phyloP scores from a whole-genome alignment of 2,888 invertebrate species.

The Tetragnatha montana region DNA sequence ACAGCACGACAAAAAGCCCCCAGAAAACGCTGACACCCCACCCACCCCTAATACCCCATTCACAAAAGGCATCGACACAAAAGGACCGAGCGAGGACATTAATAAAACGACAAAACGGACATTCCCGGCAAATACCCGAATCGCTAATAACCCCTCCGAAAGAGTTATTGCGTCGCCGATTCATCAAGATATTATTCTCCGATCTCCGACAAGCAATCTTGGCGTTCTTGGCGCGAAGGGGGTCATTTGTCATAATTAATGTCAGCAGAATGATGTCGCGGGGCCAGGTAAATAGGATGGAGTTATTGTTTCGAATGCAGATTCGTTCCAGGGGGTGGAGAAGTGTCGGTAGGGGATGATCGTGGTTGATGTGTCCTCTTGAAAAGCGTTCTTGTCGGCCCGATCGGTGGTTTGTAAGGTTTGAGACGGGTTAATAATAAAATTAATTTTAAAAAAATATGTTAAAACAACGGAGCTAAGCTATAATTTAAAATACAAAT shows the following conservation, averaged over 20 bases:
- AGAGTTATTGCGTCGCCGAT: slow-evolving; percentile 18
- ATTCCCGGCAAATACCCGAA: neutral
- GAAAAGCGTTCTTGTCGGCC: too few species aligned
- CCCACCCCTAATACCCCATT: neutral
- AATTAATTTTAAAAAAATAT: too few species aligned
- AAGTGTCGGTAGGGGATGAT: too few species aligned
- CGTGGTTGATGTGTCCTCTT: too few species aligned
- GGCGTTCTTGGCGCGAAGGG: neutral
- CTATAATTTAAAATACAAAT: too few species aligned
- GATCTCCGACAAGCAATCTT: slow-evolving; percentile 24
- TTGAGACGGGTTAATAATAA: too few species aligned
- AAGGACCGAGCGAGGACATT: neutral
- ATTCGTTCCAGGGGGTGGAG: neutral
- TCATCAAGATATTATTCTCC: slow-evolving; percentile 28
- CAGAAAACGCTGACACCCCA: too few species aligned
- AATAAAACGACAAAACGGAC: neutral
- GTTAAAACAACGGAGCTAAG: too few species aligned
- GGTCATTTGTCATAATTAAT: slow-evolving; percentile 44
- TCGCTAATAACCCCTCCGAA: neutral
- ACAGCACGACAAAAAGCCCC: too few species aligned
- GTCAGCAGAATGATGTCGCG: slow-evolving; percentile 37
- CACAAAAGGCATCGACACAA: neutral
- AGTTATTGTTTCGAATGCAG: slow-evolving; percentile 2
- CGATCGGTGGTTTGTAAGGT: too few species aligned
- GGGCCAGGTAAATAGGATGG: slow-evolving; percentile 16